Base-by-base conservation (phyloP, 2,113 vertebrate genomes). In the Tachuris rubrigastra region DNA sequence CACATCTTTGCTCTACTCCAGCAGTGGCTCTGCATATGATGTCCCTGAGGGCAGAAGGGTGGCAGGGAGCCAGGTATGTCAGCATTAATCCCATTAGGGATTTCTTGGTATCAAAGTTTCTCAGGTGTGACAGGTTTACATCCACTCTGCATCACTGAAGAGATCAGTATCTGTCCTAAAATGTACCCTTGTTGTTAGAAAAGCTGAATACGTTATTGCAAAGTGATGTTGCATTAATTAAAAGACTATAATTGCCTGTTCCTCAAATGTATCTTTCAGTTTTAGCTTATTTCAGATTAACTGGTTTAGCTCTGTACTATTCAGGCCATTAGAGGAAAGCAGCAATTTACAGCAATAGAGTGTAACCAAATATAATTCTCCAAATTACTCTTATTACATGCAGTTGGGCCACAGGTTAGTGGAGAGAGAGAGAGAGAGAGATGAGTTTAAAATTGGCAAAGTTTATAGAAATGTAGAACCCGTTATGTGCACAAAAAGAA, bases 301-400 rank as follows among this genome's bases (percentile, higher is more conserved):
- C 58, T 77, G 58, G 37, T 88, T 96, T 93, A 86, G 73, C 69
- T 88, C 73, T 56, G 37, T 89, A 37, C 52, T 95, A 84, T 89
- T 85, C 59, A 94, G 78, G 59, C 79, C 55, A 56, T 90, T 93
- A 80, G 73, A 93, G 79, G 59, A 94, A 88, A 94, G 69, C 39
- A 78, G 76, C 59, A 90, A 95, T 96, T 97, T 95, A 87, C 44
- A 92, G 96, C 86, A 92, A 83, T 49, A 84, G 86, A 89, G 44
- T 90, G 76, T 94, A 96, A 95, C 80, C 80, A 91, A 95, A 90
- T 65, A 77, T 74, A 49, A 59, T 80, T 90, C 73, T 93, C 78
- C 77, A 94, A 94, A 94, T 96, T 96, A 74, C 28, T 95, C 92
- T 93, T 86, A 86, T 87, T 97, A 85, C 79, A 85, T 10, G 33